Conservation (phyloP, 1,140 invertebrate species). For the Venustaconcha ellipsiformis region DNA sequence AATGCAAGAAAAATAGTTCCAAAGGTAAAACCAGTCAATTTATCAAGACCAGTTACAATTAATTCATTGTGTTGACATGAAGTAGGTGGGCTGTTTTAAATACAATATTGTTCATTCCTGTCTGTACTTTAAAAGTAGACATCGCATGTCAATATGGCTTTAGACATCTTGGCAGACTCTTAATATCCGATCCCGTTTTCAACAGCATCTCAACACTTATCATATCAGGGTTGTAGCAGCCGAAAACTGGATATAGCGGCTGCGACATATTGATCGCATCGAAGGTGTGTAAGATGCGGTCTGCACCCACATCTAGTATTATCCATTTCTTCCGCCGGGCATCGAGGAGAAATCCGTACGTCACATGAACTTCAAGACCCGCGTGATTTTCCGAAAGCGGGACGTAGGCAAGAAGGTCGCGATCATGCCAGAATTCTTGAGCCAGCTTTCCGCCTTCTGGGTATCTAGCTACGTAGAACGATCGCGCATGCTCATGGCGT, state of each 20-base stretch:
- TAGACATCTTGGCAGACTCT: constrained; percentile 37
- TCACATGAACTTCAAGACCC: constrained; percentile 36
- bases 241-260: constrained; percentile 42
- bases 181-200: constrained; percentile 44
- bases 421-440: constrained; percentile 49
- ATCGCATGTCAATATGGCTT: constrained; percentile 1
- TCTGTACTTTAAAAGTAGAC: too few species aligned
- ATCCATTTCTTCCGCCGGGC: constrained; percentile 39
- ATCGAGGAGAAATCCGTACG: constrained; percentile 43
- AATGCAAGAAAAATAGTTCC: too few species aligned
- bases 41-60: too few species aligned
- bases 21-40: too few species aligned
- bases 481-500: constrained; percentile 43
- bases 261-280: constrained; percentile 37
- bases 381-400: constrained; percentile 40
- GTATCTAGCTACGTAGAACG: constrained; percentile 48
- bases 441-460: constrained; percentile 47
- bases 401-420: constrained; percentile 36
- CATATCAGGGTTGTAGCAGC: constrained; percentile 47
- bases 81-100: too few species aligned
- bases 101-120: too few species aligned
- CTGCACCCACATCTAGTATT: constrained; percentile 36
- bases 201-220: constrained; percentile 47
- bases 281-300: constrained; percentile 42
- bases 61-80: too few species aligned